Base-by-base conservation (phyloP, 1,140 invertebrate genomes). In the Papilio dardanus region DNA sequence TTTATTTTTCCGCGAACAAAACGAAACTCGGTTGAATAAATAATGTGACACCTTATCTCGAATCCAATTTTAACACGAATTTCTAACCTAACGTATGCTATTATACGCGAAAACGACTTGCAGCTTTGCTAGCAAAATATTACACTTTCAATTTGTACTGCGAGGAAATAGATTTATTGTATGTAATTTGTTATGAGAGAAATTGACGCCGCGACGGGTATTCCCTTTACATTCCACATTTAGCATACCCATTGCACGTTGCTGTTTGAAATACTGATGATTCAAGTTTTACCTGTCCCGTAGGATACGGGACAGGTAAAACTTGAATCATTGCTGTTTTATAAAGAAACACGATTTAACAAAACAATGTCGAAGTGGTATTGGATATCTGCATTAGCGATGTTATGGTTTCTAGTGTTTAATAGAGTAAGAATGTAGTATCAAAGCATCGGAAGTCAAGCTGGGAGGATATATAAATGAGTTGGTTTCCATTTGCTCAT, bases 161-260 rank as follows among this genome's bases (percentile, higher is more conserved):
- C 75, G 68, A 74, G n/a, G 46, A 58, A 68, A 79, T 84, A 79
- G 76, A 83, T 87, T 84, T 86, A 85, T 86, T 83, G 80, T 80
- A 82, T 84, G 83, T 82, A 85, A 84, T 87, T 84, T 86, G 81
- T 78, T 84, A 79, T 77, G 78, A 78, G 82, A 83, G 85, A 86
- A 89, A 88, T 86, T 84, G 82, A 87, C 83, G 86, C 79, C 83
- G 88, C 83, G 86, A 77, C 83, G 88, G 87, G 86, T 83, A 88
- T 88, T 88, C 86, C 87, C 88, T 86, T 75, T 77, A 69, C 82
- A 81, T 84, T 77, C 82, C 81, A 86, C 83, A 86, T 88, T 85
- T 84, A 84, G 30, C 83, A 77, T 80, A 76, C 65, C 74, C 77
- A 74, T 54, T 50, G 67, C 76, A 54, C 40, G 74, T 37, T 21